A percentile compares a stretch with the other conserved stretches of the same genome.
Conservation (phyloP, 1,140 invertebrate genomes). For the Ceratoteleas bidentatus region DNA sequence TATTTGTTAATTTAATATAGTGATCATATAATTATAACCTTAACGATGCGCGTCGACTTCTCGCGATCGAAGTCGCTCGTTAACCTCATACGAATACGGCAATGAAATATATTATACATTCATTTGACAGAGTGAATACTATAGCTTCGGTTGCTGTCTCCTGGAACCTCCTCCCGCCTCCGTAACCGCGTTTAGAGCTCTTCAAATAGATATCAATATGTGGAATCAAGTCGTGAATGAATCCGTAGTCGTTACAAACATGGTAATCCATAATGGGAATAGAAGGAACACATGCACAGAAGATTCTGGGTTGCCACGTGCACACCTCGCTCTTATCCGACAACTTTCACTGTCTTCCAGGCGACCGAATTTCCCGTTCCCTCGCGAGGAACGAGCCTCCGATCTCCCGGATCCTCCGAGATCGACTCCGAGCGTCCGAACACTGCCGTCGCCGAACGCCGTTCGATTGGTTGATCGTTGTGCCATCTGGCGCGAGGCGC, state of each 20-base stretch:
- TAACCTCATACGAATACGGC: conserved; percentile 68
- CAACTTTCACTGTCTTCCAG: conserved; percentile 12
- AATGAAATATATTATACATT: conserved; percentile 80
- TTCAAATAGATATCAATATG: conserved; percentile 79
- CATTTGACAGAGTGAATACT: conserved; percentile 80
- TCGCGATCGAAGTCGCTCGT: conserved; percentile 47
- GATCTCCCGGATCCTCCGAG: too few relatives aligned
- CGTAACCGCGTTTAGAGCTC: conserved; percentile 75
- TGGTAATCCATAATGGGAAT: conserved; percentile 79
- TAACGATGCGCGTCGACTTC: conserved; percentile 30
- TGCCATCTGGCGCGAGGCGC: conserved; percentile 13
- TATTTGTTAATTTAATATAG: conserved; percentile 24
- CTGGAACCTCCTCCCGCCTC: conserved; percentile 14
- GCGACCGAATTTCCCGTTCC: conserved; percentile 7
- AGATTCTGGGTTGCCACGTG: conserved; percentile 77
- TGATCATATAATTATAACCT: conserved; percentile 46
- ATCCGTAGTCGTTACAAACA: conserved; percentile 79
- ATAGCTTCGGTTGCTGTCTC: conserved; percentile 54
- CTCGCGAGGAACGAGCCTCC: too few relatives aligned
- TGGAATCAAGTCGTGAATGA: conserved; percentile 77
- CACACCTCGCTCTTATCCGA: conserved; percentile 40
- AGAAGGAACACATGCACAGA: conserved; percentile 80
- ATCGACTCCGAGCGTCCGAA: not conserved
- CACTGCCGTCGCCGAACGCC: conserved; percentile 23
- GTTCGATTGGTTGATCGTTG: conserved; percentile 30